A percentile compares a stretch with the other conserved stretches of the same genome.
Conservation (phyloP, 1,140 invertebrate genomes). For the Diabrotica virgifera region DNA sequence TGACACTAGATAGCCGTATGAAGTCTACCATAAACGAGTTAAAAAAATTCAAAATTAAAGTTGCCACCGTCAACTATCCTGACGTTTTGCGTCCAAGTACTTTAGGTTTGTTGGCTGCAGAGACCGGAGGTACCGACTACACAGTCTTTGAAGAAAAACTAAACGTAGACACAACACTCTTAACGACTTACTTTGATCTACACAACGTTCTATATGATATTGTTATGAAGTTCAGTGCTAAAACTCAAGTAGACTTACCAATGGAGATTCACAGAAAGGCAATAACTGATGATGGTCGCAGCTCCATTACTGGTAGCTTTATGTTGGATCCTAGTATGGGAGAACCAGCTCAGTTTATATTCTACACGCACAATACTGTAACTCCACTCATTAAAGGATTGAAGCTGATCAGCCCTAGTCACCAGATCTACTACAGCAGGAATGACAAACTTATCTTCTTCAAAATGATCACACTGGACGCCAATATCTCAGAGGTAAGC, state of each 20-base stretch:
- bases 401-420: slow-evolving; percentile 50
- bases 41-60: slow-evolving; percentile 44
- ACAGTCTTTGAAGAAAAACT: slow-evolving; percentile 53
- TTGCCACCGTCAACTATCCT: slow-evolving; percentile 55
- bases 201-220: slow-evolving; percentile 53
- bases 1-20: slow-evolving; percentile 41
- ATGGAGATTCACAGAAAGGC: slow-evolving; percentile 55
- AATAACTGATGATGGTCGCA: slow-evolving; percentile 49
- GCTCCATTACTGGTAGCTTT: slow-evolving; percentile 51
- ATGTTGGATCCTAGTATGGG: slow-evolving; percentile 50
- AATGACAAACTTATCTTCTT: slow-evolving; percentile 51
- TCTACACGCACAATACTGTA: slow-evolving; percentile 52
- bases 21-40: slow-evolving; percentile 42
- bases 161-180: slow-evolving; percentile 51
- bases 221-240: slow-evolving; percentile 51
- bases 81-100: slow-evolving; percentile 41
- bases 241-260: slow-evolving; percentile 51
- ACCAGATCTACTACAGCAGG: slow-evolving; percentile 45
- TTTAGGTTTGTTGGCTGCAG: slow-evolving; percentile 50
- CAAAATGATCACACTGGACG: slow-evolving; percentile 52
- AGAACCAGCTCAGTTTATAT: slow-evolving; percentile 50
- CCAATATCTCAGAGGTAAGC: slow-evolving; percentile 53
- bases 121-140: slow-evolving; percentile 49
- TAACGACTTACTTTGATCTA: slow-evolving; percentile 55
- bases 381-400: slow-evolving; percentile 51